These are phyloP conservation scores for Cydia amplana DNA, from an alignment of 1,140 invertebrate genomes.

Conservation along the genomic window DNA sequence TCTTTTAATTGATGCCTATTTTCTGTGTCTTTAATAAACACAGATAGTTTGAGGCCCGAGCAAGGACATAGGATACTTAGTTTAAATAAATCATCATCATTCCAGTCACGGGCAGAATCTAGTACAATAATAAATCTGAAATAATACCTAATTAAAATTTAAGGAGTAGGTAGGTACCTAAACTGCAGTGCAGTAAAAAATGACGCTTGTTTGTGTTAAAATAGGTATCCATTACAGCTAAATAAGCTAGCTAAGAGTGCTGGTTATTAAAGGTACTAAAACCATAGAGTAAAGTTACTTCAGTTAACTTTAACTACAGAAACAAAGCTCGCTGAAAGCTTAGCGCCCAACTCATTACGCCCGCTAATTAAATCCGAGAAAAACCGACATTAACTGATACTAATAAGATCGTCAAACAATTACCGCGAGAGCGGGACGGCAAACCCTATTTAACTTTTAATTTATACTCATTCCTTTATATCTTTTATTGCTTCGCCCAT, in stretches of 20 bases:
- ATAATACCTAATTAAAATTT: too few species aligned
- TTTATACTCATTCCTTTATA: constrained; percentile 80
- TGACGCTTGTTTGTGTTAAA: too few species aligned
- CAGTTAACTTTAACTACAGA: constrained; percentile 32
- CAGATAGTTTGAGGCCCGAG: too few species aligned
- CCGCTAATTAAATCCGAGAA: constrained; percentile 74
- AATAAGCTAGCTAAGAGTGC: background rate
- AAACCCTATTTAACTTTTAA: constrained; percentile 79
- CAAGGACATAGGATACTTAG: too few species aligned
- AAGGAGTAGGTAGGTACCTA: too few species aligned
- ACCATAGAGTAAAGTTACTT: background rate
- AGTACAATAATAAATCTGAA: too few species aligned
- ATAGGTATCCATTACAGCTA: too few species aligned
- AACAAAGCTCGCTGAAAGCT: constrained; percentile 40
- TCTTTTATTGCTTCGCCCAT: constrained; percentile 79
- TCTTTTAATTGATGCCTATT: too few species aligned
- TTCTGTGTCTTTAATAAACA: too few species aligned
- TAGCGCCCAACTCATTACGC: constrained; percentile 64
- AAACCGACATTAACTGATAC: constrained; percentile 79
- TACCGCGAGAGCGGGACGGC: constrained; percentile 58
- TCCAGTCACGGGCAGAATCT: too few species aligned
- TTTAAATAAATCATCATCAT: too few species aligned
- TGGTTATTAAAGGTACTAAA: background rate
- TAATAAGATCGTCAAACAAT: constrained; percentile 80
- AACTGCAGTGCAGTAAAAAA: too few species aligned